Percentiles rank a stretch among this genome's conserved stretches.
phyloP scores from a whole-genome alignment of 2,888 invertebrate genomes.

The Xiphydria camelus region DNA sequence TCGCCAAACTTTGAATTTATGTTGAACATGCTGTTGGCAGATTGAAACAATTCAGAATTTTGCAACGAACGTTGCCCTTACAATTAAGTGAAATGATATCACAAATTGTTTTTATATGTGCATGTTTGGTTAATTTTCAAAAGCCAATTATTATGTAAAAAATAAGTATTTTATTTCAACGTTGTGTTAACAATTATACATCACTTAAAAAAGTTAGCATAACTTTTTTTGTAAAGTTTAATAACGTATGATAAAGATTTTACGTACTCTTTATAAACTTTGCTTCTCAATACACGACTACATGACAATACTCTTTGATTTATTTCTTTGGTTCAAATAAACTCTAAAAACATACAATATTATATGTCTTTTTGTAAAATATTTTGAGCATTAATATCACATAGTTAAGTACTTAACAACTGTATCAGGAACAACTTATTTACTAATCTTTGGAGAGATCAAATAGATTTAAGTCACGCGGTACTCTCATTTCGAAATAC shows the following conservation, averaged over 20 bases:
- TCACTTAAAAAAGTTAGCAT: not conserved
- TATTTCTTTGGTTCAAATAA: too few species aligned
- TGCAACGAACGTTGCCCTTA: constrained; percentile 21
- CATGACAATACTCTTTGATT: too few species aligned
- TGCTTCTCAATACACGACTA: too few species aligned
- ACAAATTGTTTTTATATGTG: too few species aligned
- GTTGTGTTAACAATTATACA: not conserved
- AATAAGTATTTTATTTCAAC: too few species aligned
- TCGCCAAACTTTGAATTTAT: constrained; percentile 29
- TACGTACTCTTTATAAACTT: too few species aligned
- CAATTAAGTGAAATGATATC: constrained; percentile 21
- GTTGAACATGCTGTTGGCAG: constrained; percentile 28
- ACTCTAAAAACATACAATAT: too few species aligned
- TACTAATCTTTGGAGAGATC: too few species aligned
- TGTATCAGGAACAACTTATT: constrained; percentile 11
- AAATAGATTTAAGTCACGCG: constrained; percentile 21
- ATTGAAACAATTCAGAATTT: constrained; percentile 26
- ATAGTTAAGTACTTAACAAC: too few species aligned
- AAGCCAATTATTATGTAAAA: constrained; percentile 21
- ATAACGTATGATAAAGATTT: too few species aligned
- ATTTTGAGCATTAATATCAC: too few species aligned
- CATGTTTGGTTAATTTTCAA: constrained; percentile 28
- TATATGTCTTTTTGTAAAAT: too few species aligned
- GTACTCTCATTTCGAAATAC: constrained; percentile 27
- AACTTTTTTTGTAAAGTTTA: not conserved